Conservation (phyloP, 2,797 vertebrate species). For the Periophthalmus magnuspinnatus region DNA sequence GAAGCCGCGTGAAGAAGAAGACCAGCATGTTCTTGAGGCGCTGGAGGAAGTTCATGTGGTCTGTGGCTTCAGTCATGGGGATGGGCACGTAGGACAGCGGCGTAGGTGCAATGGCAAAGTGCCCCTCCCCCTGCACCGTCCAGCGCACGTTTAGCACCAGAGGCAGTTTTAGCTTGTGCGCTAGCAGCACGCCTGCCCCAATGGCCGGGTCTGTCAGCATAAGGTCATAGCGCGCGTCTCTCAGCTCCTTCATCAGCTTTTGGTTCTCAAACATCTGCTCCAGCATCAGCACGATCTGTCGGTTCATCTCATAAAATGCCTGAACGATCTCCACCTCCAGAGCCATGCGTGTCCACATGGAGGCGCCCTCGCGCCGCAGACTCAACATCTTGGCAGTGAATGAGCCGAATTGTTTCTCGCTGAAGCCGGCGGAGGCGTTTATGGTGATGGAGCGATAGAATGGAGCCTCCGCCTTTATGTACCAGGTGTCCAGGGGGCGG, state of each 20-base stretch:
- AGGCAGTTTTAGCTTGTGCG: conserved; percentile 57
- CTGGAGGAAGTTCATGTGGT: conserved; percentile 58
- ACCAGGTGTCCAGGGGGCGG: conserved; percentile 45
- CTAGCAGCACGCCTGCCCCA: conserved; percentile 54
- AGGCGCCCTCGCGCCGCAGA: conserved; percentile 23
- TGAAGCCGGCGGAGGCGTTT: conserved; percentile 20
- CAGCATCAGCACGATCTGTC: conserved; percentile 6
- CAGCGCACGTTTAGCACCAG: conserved; percentile 67
- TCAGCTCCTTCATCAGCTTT: conserved; percentile 51
- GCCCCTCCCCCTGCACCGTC: conserved; percentile 57
- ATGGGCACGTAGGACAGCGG: conserved; percentile 62
- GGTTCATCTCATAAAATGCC: conserved; percentile 22
- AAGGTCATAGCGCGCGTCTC: conserved; percentile 55
- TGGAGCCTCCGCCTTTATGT: conserved; percentile 51
- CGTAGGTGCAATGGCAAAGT: conserved; percentile 48
- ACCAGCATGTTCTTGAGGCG: conserved; percentile 41
- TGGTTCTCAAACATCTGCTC: conserved; percentile 38
- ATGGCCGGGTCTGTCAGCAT: conserved; percentile 58
- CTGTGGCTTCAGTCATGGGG: conserved; percentile 38
- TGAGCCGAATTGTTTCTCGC: conserved; percentile 4
- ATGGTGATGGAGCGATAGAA: conserved; percentile 33
- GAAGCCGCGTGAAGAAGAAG: conserved; percentile 26
- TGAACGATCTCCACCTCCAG: conserved; percentile 30
- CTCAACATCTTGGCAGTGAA: conserved; percentile 8
- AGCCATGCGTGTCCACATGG: conserved; percentile 29